Evolutionary conservation across 2,888 invertebrate species (phyloP), one percentile per base, ranked within the genome.

Genomic region (Entomobrya multifasciata): DNA sequence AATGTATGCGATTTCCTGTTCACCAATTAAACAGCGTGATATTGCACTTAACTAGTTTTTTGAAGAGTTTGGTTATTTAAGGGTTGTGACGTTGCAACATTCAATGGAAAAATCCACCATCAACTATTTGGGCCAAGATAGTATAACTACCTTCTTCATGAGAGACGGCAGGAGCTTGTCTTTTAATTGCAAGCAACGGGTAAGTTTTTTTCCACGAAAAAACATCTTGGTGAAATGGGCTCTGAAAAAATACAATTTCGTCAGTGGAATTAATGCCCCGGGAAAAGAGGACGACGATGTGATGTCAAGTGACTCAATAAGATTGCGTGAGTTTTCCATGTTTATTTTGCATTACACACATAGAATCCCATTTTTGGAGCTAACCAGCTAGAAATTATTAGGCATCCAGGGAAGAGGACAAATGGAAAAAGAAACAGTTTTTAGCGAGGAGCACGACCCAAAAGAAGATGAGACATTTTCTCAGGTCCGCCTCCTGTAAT

Each of bases 341-440:
- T 30, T 49, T 72, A 72, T 72, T 70, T 72, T 30, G n/a, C 65
- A 15, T 11, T 60, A 74, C 17, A 76, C 36, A 55, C 55, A 52
- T 49, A 57, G 41, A 72, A 62, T 70, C 84, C 41, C 84, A 70
- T 78, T 78, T 85, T 47, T 62, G 62, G 44, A 86, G 62, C 79
- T 80, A 86, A 86, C 86, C 70, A 86, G 55, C 74, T 62, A 86
- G 72, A 85, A 85, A 80, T 80, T 80, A 86, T 80, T 86, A 80
- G 74, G 62, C 76, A 62, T 13, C 25, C 65, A 41, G 65, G 72
- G 44, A 81, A n/a, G 44, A 76, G 25, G 44, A 52, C 47, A 49
- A 25, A 22, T 8, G 1, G 52, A 74, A 22, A 47, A 3, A 70
- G 15, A 62, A 27, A 30, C 15, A 25, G 74, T 6, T 4, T 8